Base-by-base conservation (phyloP, 2,888 invertebrate species). In the Bombyx huttoni region DNA sequence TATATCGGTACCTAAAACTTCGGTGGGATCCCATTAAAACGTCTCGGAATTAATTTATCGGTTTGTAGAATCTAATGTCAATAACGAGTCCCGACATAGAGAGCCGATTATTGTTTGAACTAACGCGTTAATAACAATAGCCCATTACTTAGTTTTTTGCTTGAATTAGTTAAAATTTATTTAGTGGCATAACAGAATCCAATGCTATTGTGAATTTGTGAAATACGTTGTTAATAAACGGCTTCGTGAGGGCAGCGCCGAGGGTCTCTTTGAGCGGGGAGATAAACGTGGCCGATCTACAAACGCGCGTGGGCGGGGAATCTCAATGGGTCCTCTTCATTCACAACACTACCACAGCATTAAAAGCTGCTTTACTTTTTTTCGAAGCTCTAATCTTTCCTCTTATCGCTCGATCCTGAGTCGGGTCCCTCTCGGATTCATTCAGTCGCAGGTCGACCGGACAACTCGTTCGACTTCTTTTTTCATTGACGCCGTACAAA, bases 401-500 rank as follows among this genome's bases (percentile, higher is more conserved):
- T 81, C 81, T 88, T 88, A 88, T 88, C 87, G 82, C 62, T 76
- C 73, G 82, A 85, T 82, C 83, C 85, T 80, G 80, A 72, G 73
- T 74, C 68, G 73, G 76, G 81, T 80, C 81, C 80, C 75, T 79
- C 78, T 82, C 80, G 73, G 82, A 81, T 87, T 85, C 87, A 88
- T 87, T 87, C 82, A 87, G 82, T 68, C 78, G 75, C 82, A 76
- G 80, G 81, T 82, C 80, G 77, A 67, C 69, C 71, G 78, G 74
- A 72, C 68, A 82, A 86, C 87, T 82, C 70, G 87, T 83, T 81
- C 81, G 78, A 81, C 83, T 84, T 82, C 83, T 86, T 86, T 87
- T 85, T 85, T 86, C 86, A 85, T 86, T 86, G 83, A 86, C 82
- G 78, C 81, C 84, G 81, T 81, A 84, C 82, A 75, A 82, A 81